Percentiles rank a stretch among this genome's conserved stretches.
Conservation (phyloP, 2,797 vertebrate genomes). For the Falco biarmicus region DNA sequence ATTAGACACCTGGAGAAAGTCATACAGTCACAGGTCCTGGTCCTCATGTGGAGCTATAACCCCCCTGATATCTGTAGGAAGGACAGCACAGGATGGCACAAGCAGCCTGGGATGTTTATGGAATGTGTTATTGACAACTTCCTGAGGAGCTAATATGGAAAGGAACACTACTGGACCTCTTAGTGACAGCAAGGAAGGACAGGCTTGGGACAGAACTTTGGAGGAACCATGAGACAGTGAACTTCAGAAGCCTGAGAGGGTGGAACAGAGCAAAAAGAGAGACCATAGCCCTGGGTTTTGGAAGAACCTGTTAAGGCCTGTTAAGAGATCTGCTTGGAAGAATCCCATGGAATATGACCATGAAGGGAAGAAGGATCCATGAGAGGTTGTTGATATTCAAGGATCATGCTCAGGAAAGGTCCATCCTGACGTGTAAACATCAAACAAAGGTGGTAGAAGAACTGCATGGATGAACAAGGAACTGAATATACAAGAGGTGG, state of each 20-base stretch:
- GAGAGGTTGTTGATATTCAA: neutral
- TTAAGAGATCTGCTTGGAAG: neutral
- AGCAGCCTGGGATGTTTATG: neutral
- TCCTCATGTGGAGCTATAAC: neutral
- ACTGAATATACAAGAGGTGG: neutral
- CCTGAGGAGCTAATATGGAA: neutral
- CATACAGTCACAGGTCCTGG: fast-evolving
- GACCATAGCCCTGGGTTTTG: neutral
- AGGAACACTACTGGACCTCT: neutral
- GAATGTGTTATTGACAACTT: neutral
- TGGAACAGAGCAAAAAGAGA: neutral
- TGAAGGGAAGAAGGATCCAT: neutral
- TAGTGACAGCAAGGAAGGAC: neutral
- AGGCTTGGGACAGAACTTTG: neutral
- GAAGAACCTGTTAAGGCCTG: neutral
- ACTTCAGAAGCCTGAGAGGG: neutral
- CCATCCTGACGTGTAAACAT: too few relatives aligned
- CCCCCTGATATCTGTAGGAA: neutral
- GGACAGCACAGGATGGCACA: neutral
- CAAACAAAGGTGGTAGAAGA: neutral
- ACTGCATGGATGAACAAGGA: neutral
- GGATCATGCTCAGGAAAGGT: neutral
- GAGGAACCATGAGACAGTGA: neutral
- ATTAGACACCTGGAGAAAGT: neutral
- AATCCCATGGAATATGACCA: neutral